Percentiles rank a stretch among this genome's conserved stretches.
phyloP scores from a whole-genome alignment of 2,888 invertebrate genomes.

The Agrochola lota region DNA sequence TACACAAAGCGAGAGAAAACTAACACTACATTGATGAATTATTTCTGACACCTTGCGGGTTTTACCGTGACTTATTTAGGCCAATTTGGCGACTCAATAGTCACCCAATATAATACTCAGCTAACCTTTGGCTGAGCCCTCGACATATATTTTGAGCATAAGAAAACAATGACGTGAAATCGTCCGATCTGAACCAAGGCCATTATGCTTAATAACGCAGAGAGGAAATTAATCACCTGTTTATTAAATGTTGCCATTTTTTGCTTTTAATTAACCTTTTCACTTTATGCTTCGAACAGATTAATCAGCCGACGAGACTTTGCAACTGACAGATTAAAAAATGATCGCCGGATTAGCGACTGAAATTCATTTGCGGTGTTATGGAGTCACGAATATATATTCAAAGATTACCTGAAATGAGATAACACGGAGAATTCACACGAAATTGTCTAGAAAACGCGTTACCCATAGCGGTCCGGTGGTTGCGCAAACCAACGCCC shows the following conservation, averaged over 20 bases:
- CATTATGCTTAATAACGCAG: constrained; percentile 78
- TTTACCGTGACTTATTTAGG: constrained; percentile 57
- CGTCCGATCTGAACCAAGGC: constrained; percentile 85
- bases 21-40: constrained; percentile 26
- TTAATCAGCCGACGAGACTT: constrained; percentile 45
- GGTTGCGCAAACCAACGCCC: constrained; percentile 86
- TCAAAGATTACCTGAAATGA: constrained; percentile 55
- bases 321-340: constrained; percentile 44
- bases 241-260: constrained; percentile 77
- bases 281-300: constrained; percentile 63
- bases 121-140: constrained; percentile 88
- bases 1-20: constrained; percentile 23
- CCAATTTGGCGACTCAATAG: constrained; percentile 53
- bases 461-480: constrained; percentile 79
- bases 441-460: constrained; percentile 80
- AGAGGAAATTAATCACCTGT: constrained; percentile 82
- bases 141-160: constrained; percentile 88
- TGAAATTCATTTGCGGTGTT: constrained; percentile 2
- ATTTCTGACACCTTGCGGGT: constrained; percentile 34
- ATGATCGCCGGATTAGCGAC: constrained; percentile 34
- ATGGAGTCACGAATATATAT: constrained; percentile 11
- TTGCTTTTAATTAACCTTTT: constrained; percentile 67
- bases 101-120: constrained; percentile 76
- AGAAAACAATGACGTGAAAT: constrained; percentile 90
- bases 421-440: constrained; percentile 68